Evolutionary conservation across 2,113 vertebrate genomes (phyloP), one percentile per base, ranked within the genome.

Genomic region (Microtus ochrogaster): DNA sequence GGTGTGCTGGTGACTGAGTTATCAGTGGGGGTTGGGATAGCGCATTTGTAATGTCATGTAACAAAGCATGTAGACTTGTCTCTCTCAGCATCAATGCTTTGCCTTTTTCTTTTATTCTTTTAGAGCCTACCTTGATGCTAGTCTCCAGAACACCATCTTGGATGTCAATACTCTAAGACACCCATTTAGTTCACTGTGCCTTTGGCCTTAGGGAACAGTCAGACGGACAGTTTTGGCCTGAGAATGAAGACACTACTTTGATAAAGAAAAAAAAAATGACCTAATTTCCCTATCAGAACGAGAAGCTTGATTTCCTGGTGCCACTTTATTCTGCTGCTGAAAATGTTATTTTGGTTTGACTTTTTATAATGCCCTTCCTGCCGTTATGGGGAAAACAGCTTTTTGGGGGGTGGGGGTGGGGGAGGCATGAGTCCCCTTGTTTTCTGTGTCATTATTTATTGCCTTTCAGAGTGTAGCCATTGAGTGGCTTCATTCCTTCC

Each of bases 231-330:
- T 89, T 92, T 47, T 2, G 28, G 73, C 81, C n/a, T 88, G 73
- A 89, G 49, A 92, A 95, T 81, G 93, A 84, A 96, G 78, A 94
- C 65, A 55, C 92, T 39, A 76, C 77, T 92, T 88, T 68, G 33
- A 30, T 30, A 6, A 84, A 44, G 82, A 78, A 72, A 72, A 78
- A 78, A 78, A 83, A 84, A 49, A 74, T 24, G 39, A 94, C 39
- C 58, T 95, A 97, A 97, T 97, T 98, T 98, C 97, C 89, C 55
- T 97, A 39, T 91, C 47, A 78, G 39, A 36, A 33, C 39, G 19
- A 92, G 91, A 91, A 97, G 95, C 52, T 95, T 97, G 94, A 82
- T 98, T 97, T 98, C 95, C 44, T 96, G 97, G 96, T 98, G 98
- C 97, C 90, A 55, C 91, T 47, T 90, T 86, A 39, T 93, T 98